phyloP scores from a whole-genome alignment of 92 coral and sea anemone species.

The Porites divaricata region DNA sequence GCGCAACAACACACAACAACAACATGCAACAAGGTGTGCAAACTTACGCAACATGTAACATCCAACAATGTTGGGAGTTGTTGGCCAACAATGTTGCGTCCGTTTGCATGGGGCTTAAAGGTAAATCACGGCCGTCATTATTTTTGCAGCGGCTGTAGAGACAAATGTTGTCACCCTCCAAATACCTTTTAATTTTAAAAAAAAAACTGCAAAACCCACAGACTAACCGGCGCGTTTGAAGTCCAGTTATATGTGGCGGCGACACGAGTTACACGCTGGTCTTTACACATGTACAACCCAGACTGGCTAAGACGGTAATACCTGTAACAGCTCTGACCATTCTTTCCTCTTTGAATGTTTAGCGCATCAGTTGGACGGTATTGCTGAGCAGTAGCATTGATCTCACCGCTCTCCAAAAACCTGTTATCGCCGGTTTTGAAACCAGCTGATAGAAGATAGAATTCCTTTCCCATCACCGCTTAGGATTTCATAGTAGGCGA shows the following conservation, averaged over 20 bases:
- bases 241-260: slow-evolving; percentile 60
- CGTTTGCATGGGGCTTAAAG: no score
- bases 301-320: slow-evolving; percentile 54
- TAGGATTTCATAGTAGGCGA: slow-evolving; percentile 58
- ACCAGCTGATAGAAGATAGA: slow-evolving; percentile 54
- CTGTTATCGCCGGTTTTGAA: slow-evolving; percentile 58
- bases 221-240: slow-evolving; percentile 54
- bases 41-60: no score
- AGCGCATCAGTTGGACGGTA: slow-evolving; percentile 48
- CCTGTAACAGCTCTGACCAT: slow-evolving; percentile 48
- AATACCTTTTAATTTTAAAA: no score
- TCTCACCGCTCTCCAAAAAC: slow-evolving; percentile 51
- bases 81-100: no score
- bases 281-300: slow-evolving; percentile 64
- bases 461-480: slow-evolving; percentile 39
- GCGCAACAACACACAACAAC: no score
- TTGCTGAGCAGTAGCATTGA: slow-evolving; percentile 11
- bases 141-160: no score
- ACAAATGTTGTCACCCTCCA: no score
- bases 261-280: slow-evolving; percentile 37
- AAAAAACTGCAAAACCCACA: no score
- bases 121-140: no score
- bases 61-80: no score
- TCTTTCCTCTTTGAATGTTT: slow-evolving; percentile 35
- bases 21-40: no score